Conservation (phyloP, 2,888 invertebrate genomes). For the Cryptocephalus moraei region DNA sequence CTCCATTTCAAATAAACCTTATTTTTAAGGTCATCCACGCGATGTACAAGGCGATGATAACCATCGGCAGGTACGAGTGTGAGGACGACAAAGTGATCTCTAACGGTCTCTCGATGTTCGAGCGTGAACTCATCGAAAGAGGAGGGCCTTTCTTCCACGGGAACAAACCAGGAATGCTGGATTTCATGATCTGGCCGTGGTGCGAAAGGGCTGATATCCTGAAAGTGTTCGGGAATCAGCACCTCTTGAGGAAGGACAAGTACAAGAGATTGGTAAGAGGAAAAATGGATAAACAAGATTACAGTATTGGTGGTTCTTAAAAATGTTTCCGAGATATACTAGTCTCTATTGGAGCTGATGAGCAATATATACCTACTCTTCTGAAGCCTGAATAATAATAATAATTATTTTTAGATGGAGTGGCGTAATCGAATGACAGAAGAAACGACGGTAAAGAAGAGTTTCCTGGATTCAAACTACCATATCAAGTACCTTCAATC, state of each 20-base stretch:
- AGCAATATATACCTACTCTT: no score
- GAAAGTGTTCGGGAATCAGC: conserved; percentile 49
- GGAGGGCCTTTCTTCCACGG: conserved; percentile 59
- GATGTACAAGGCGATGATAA: conserved; percentile 45
- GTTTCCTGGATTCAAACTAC: conserved; percentile 54
- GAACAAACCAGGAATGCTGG: conserved; percentile 62
- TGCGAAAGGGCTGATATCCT: conserved; percentile 58
- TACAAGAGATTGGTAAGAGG: conserved; percentile 52
- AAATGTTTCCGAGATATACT: no score
- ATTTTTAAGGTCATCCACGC: conserved; percentile 41
- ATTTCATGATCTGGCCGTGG: conserved; percentile 83
- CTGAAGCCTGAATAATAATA: conserved; percentile 2
- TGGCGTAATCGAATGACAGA: conserved; percentile 64
- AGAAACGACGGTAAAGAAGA: conserved; percentile 57
- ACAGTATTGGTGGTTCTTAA: no score
- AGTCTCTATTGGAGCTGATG: no score
- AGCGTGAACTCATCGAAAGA: conserved; percentile 53
- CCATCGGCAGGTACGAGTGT: conserved; percentile 20
- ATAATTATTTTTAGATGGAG: conserved; percentile 42
- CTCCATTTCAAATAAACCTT: neutral
- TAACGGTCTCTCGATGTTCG: conserved; percentile 50
- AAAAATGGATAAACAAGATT: no score
- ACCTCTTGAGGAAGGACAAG: conserved; percentile 53
- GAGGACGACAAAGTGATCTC: conserved; percentile 30
- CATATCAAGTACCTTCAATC: conserved; percentile 64